Base-by-base conservation (phyloP, 2,113 vertebrate species). In the Psittacus erithacus region DNA sequence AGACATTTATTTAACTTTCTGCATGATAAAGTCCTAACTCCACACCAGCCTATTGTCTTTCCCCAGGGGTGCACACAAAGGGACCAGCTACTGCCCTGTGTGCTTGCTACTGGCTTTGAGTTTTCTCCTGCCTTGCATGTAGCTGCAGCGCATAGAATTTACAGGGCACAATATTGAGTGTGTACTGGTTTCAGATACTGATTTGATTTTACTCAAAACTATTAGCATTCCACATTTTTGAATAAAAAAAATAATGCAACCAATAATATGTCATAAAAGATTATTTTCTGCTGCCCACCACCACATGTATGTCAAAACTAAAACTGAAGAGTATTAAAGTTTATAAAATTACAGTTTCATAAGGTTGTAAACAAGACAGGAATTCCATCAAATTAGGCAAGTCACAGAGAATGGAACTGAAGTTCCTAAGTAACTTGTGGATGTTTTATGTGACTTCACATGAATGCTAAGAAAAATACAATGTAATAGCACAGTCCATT, bases 1-100 rank as follows among this genome's bases (percentile, higher is more conserved):
- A 57, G 69, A 57, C 71, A 80, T 92, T 85, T 93, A 80, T 93
- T 93, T 94, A 67, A 95, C 85, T 90, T 93, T 89, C 87, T 95
- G 79, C 79, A 47, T 38, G 85, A 86, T 82, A 88, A 95, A 88
- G 76, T 27, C 85, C 87, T 38, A 77, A 27, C 90, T 79, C 49
- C 44, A 44, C 47, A 73, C 35, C 82, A 25, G 70, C 27, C 74
- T 47, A 31, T 69, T 84, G 92, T 80, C 71, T 70, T 33, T 93
- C 71, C 70, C 64, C 38, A 73, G 85, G 68, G 87, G 53, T 10
- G 65, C 80, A 63, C 60, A 19, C 39, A 16, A 76, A 70, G 60
- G 2, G 52, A 3, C 38, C 76, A 50, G 70, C 24, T n/a, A 52
- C 70, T 75, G 81, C 87, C 80, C 17, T 4, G 46, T 0, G 27